Percentiles rank a stretch among this genome's conserved stretches.
These are phyloP conservation scores for Axea sp. DNA, from an alignment of 2,888 invertebrate species.

Conservation along the genomic window DNA sequence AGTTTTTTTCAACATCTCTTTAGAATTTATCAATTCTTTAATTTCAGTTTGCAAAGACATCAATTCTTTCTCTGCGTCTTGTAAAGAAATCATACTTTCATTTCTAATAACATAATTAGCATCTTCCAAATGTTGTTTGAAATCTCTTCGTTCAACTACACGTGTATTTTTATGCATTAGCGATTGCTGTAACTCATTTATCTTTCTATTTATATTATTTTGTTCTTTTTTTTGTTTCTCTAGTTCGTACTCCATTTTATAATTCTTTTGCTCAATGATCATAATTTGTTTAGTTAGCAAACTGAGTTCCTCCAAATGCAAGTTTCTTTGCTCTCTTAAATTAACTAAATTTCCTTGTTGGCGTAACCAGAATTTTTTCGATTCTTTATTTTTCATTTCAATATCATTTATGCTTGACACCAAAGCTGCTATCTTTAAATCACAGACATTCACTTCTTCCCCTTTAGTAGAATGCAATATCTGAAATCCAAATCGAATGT, in stretches of 20 bases:
- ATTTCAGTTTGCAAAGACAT: constrained; percentile 86
- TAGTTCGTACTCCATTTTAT: constrained; percentile 85
- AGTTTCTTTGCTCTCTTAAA: constrained; percentile 85
- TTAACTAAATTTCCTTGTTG: constrained; percentile 87
- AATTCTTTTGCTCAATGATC: constrained; percentile 87
- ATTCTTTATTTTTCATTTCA: constrained; percentile 83
- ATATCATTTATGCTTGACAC: constrained; percentile 84
- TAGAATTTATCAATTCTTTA: constrained; percentile 84
- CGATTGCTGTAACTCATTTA: constrained; percentile 83
- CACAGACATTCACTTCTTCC: constrained; percentile 80
- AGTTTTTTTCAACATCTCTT: constrained; percentile 83
- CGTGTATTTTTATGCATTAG: constrained; percentile 80
- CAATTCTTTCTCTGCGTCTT: constrained; percentile 86
- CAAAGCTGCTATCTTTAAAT: constrained; percentile 83
- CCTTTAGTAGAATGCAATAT: constrained; percentile 68
- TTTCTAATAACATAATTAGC: constrained; percentile 81
- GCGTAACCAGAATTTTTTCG: constrained; percentile 88
- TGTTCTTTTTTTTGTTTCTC: constrained; percentile 82
- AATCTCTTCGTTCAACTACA: constrained; percentile 80
- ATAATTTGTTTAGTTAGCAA: constrained; percentile 85
- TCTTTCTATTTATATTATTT: constrained; percentile 81
- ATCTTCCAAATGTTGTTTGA: constrained; percentile 81
- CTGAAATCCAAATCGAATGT: constrained; percentile 63
- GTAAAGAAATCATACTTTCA: constrained; percentile 80
- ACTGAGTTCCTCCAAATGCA: constrained; percentile 85